phyloP scores from a whole-genome alignment of 1,140 invertebrate species.

The Scaptomyza montana region DNA sequence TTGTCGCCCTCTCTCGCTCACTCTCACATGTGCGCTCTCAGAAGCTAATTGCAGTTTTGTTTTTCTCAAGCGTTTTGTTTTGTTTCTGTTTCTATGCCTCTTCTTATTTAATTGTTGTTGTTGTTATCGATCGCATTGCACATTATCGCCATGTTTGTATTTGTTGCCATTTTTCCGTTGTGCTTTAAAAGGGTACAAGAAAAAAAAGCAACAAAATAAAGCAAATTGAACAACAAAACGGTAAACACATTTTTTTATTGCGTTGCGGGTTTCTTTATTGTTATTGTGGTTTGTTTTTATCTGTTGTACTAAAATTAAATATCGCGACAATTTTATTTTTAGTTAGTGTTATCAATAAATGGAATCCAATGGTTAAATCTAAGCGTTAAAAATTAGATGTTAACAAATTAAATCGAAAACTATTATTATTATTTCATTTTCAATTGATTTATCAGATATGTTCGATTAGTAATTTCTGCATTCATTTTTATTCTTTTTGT shows the following conservation, averaged over 20 bases:
- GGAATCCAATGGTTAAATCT: background rate
- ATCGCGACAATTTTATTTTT: background rate
- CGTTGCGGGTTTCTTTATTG: constrained; percentile 21
- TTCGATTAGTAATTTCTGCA: too few species aligned
- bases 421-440: too few species aligned
- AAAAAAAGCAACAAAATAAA: constrained; percentile 19
- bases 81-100: constrained; percentile 43
- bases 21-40: background rate
- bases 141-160: constrained; percentile 78
- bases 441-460: too few species aligned
- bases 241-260: constrained; percentile 57
- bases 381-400: background rate
- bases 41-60: constrained; percentile 44
- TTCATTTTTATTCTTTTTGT: background rate
- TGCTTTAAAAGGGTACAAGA: constrained; percentile 38
- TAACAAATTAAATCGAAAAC: too few species aligned
- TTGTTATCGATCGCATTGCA: constrained; percentile 69
- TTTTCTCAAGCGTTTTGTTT: constrained; percentile 38
- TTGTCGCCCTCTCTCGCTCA: background rate
- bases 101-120: constrained; percentile 43
- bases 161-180: constrained; percentile 72
- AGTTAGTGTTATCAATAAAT: background rate
- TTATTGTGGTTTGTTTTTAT: background rate
- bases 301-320: constrained; percentile 1
- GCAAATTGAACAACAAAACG: constrained; percentile 15